Base-by-base conservation (phyloP, 1,140 invertebrate genomes). In the Achroia grisella region DNA sequence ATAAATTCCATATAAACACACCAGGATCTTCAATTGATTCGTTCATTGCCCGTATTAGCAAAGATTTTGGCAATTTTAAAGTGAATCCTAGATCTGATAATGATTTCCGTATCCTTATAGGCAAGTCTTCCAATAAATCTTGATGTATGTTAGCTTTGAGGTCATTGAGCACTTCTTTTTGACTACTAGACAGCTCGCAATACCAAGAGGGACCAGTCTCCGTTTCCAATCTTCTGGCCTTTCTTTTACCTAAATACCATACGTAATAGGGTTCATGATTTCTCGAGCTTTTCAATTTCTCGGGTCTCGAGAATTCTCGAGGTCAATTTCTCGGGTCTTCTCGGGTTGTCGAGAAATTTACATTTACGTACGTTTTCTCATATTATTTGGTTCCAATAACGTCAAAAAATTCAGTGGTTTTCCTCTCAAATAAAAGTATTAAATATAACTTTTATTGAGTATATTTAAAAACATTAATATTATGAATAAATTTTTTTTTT, bases 1-100 rank as follows among this genome's bases (percentile, higher is more conserved):
- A 80, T 6, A 82, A 55, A 51, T 69, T 71, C 76, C 78, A 80
- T 37, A 82, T 71, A 56, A 82, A 82, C 1, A 82, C 55, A 6
- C 76, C 78, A 4, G 76, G 60, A 39, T 82, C 78, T 34, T 69
- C 53, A 29, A 69, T 40, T 5, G 64, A 70, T 10, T 68, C 56
- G 10, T 41, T 52, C 76, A 83, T 78, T 10, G 71, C 64, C 6
- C 67, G 47, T 68, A 83, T 69, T 14, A 83, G 44, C 27, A 68
- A 39, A 10, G 45, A 27, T 41, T 53, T 77, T 5, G 62, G 53
- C 39, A 80, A 61, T 37, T 54, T 66, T 17, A 71, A 56, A 9
- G 69, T 80, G 10, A 83, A n/a, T 1, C 79, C 79, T 12, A 83
- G 52, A 48, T 80, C 72, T 1, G 62, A 65, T 30, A 83, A 50